Percentiles rank a stretch among this genome's conserved stretches.
These are phyloP conservation scores for Brachypterus glaber DNA, from an alignment of 2,888 invertebrate species.

Conservation along the genomic window DNA sequence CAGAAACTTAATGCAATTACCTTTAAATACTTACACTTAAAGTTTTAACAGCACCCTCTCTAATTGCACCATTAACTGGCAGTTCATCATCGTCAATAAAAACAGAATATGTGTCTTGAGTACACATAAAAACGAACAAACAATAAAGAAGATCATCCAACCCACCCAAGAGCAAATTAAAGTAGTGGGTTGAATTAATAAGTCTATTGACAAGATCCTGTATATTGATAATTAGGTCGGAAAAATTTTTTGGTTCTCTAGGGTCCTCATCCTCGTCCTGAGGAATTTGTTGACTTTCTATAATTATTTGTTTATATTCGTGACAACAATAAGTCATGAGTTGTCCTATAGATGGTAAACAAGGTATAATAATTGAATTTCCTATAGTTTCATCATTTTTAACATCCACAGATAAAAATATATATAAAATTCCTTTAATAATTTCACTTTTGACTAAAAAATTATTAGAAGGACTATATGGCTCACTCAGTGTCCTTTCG, in stretches of 20 bases:
- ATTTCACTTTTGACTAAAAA: slow-evolving; percentile 24
- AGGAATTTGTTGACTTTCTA: slow-evolving; percentile 15
- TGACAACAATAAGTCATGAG: slow-evolving; percentile 23
- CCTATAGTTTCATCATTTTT: slow-evolving; percentile 9
- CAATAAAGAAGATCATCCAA: slow-evolving; percentile 24
- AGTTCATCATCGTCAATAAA: slow-evolving; percentile 16
- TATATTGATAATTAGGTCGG: slow-evolving; percentile 18
- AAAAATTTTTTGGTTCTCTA: slow-evolving; percentile 21
- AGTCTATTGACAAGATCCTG: slow-evolving; percentile 21
- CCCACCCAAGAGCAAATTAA: slow-evolving; percentile 21
- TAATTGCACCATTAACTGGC: slow-evolving; percentile 15
- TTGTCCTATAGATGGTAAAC: slow-evolving; percentile 24
- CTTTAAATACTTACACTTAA: slow-evolving; percentile 17
- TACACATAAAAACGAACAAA: slow-evolving; percentile 22
- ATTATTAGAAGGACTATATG: slow-evolving; percentile 20
- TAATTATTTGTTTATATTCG: slow-evolving; percentile 22
- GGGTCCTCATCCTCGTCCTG: slow-evolving; percentile 18
- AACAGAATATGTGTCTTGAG: neutral
- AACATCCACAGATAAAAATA: slow-evolving; percentile 10
- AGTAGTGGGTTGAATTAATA: slow-evolving; percentile 18
- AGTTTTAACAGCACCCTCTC: slow-evolving; percentile 16
- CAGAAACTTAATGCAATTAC: no score
- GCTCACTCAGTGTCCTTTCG: slow-evolving; percentile 19
- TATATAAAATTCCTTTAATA: slow-evolving; percentile 16
- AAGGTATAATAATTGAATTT: slow-evolving; percentile 13